Base-by-base conservation (phyloP, 2,888 invertebrate species). In the Volucella zonaria region DNA sequence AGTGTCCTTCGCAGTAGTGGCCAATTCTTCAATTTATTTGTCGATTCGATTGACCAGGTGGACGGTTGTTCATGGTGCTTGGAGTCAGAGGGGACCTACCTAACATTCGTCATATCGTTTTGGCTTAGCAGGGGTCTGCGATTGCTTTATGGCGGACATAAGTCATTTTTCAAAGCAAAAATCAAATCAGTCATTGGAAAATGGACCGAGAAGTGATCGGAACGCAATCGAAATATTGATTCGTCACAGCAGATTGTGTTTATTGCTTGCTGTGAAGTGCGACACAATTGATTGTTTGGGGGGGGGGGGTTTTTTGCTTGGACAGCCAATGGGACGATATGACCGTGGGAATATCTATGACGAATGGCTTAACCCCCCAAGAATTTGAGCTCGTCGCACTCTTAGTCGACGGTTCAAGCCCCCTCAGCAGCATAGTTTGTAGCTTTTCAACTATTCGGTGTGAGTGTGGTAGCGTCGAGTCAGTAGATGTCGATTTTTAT, bases 21-120 rank as follows among this genome's bases (percentile, higher is more conserved):
- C 66, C 68, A 73, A 82, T 85, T 81, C 81, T 54, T 86, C 82
- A 82, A 77, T 81, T 86, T 86, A 61, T 82, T 81, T 62, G 31
- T 73, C 18, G 52, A 47, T 15, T 73, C 18, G 52, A 47, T 15
- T 2, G 10, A 58, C 12, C 18, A 38, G 31, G 12, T 12, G 12
- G n/a, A 58, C 18, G 40, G 23, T 6, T 31, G 31, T 6, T 40
- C 14, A 12, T 23, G 8, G 10, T 31, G 52, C 23, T 38, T 47
- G 23, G 49, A 15, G 8, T 14, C 51, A 11, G 23, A 9, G n/a
- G 10, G 11, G 12, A 15, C 6, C 40, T 58, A 43, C 40, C 52
- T 12, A 58, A 78, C 71, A 78, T 82, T 78, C 71, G 83, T 83
- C 83, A 79, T 83, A 75, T 78, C 45, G 6, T 64, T 51, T 59